These are phyloP conservation scores for Meriones psammophilus DNA, from an alignment of 2,797 vertebrate species.

Conservation along the genomic window DNA sequence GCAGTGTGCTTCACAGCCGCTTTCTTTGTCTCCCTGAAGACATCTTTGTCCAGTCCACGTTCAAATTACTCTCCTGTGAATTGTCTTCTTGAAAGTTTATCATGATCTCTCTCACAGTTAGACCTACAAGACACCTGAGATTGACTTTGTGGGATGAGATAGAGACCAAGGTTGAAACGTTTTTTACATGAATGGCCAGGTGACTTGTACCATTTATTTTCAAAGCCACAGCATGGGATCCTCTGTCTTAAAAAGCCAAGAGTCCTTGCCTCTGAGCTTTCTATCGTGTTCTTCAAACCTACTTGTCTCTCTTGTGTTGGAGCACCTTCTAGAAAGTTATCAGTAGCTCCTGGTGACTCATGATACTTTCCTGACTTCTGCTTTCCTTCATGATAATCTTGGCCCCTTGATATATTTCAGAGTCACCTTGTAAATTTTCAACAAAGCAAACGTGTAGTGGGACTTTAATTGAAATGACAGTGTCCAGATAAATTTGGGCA, in stretches of 20 bases:
- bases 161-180: conserved; percentile 2
- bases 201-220: conserved; percentile 3
- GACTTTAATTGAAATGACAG: conserved; percentile 7
- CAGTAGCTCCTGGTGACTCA: neutral
- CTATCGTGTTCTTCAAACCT: neutral
- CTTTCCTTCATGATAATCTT: neutral
- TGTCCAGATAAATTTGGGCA: conserved; percentile 18
- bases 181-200: neutral
- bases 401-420: conserved; percentile 27
- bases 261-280: conserved; percentile 20
- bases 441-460: neutral
- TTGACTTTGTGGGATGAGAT: conserved; percentile 19
- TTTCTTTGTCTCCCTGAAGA: conserved; percentile 25
- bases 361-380: neutral
- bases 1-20: neutral
- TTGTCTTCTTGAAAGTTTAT: neutral
- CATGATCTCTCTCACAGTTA: neutral
- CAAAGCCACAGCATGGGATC: neutral
- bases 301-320: conserved; percentile 46
- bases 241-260: neutral
- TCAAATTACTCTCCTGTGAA: neutral
- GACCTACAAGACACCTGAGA: neutral
- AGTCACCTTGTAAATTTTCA: conserved; percentile 44
- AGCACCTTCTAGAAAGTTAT: conserved; percentile 41
- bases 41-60: neutral